These are phyloP conservation scores for Ceryle rudis DNA, from an alignment of 2,797 vertebrate genomes.

Conservation along the genomic window DNA sequence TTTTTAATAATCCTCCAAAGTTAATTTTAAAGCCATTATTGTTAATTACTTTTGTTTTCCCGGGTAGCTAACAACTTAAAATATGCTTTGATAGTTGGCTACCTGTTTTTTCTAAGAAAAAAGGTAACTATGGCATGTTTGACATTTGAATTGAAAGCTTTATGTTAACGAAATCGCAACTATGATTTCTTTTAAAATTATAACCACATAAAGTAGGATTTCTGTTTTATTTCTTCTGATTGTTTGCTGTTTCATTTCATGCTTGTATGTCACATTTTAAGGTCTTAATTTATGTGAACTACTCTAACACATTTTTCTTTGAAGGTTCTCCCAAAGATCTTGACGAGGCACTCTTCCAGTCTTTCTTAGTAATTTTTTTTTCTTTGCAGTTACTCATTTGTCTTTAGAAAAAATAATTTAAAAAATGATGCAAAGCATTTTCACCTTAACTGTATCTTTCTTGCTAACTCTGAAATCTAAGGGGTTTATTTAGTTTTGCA, in stretches of 20 bases:
- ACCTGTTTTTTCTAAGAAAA: constrained; percentile 80
- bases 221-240: constrained; percentile 76
- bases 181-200: constrained; percentile 71
- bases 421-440: constrained; percentile 51
- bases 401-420: constrained; percentile 67
- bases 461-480: constrained; percentile 75
- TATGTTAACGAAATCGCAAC: constrained; percentile 58
- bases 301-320: constrained; percentile 87
- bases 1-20: constrained; percentile 45
- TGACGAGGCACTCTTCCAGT: constrained; percentile 84
- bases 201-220: constrained; percentile 55
- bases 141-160: constrained; percentile 57
- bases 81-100: constrained; percentile 55
- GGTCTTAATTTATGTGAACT: constrained; percentile 83
- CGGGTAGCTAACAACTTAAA: constrained; percentile 66
- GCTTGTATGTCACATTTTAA: constrained; percentile 81
- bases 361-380: constrained; percentile 84
- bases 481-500: constrained; percentile 80
- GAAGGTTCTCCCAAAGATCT: constrained; percentile 87
- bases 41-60: constrained; percentile 68
- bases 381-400: constrained; percentile 85
- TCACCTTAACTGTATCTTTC: constrained; percentile 71
- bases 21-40: constrained; percentile 64
- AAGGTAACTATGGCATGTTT: constrained; percentile 74
- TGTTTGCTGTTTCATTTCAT: constrained; percentile 83